phyloP scores from a whole-genome alignment of 2,797 vertebrate genomes.

The Gallinago nigripennis region DNA sequence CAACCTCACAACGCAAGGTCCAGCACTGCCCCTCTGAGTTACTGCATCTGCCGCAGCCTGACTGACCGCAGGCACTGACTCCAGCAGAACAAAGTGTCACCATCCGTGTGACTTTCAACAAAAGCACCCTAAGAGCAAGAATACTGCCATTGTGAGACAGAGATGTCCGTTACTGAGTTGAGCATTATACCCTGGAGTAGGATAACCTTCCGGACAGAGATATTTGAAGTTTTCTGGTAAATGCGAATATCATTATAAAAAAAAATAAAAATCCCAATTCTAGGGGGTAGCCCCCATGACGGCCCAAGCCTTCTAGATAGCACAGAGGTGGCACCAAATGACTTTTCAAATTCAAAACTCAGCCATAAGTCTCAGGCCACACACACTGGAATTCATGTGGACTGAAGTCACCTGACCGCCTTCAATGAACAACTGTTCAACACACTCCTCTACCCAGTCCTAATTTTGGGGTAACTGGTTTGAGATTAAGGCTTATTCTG shows the following conservation, averaged over 20 bases:
- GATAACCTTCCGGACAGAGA: not conserved
- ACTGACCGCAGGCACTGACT: not conserved
- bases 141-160: not conserved
- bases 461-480: not conserved
- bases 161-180: not conserved
- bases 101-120: accelerated
- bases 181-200: not conserved
- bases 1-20: not conserved
- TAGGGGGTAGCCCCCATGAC: not conserved
- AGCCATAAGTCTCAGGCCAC: not conserved
- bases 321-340: not conserved
- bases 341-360: not conserved
- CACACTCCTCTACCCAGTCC: not conserved
- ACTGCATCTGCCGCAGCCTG: no score
- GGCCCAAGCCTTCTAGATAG: not conserved
- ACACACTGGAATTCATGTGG: accelerated
- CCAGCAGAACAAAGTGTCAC: not conserved
- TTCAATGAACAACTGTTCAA: not conserved
- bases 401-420: not conserved
- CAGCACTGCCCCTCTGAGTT: not conserved
- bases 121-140: not conserved
- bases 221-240: not conserved
- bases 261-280: not conserved
- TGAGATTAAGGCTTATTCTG: not conserved
- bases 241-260: not conserved